These are phyloP conservation scores for Protosalanx chinensis DNA, from an alignment of 2,797 vertebrate genomes.

Conservation along the genomic window DNA sequence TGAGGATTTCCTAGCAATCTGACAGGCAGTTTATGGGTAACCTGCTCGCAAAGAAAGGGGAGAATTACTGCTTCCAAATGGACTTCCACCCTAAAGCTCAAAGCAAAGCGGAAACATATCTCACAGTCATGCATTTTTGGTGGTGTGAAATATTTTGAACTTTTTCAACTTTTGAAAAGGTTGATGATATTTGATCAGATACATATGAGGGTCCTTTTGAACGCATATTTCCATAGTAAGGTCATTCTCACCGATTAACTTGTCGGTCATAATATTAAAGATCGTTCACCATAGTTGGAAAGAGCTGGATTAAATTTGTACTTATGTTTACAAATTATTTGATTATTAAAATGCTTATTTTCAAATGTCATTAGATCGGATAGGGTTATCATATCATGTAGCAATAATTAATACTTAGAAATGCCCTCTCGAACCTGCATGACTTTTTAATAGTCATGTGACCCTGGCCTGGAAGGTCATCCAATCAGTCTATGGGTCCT, in stretches of 20 bases:
- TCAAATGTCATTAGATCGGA: too few relatives aligned
- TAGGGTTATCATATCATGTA: too few relatives aligned
- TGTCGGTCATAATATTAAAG: slow-evolving; percentile 11
- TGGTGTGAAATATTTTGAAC: slow-evolving; percentile 45
- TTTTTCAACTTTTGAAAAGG: slow-evolving; percentile 48
- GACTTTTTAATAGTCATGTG: slow-evolving; percentile 27
- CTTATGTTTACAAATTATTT: too few relatives aligned
- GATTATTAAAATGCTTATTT: too few relatives aligned
- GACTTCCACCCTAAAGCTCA: slow-evolving; percentile 52
- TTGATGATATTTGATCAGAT: slow-evolving; percentile 31
- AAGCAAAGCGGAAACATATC: slow-evolving; percentile 31
- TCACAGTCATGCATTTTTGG: slow-evolving; percentile 41
- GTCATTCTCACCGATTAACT: slow-evolving; percentile 26
- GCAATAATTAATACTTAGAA: too few relatives aligned
- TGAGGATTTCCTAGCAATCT: slow-evolving; percentile 57
- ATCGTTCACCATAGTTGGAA: not conserved
- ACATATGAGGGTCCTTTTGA: slow-evolving; percentile 38
- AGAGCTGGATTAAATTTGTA: too few relatives aligned
- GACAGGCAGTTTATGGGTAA: slow-evolving; percentile 62
- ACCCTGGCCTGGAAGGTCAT: slow-evolving; percentile 37
- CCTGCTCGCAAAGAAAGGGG: slow-evolving; percentile 49
- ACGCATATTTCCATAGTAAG: slow-evolving; percentile 31
- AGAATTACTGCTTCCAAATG: slow-evolving; percentile 61
- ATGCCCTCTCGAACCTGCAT: not conserved
- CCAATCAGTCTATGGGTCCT: slow-evolving; percentile 35